Evolutionary conservation across 2,113 vertebrate species (phyloP), one percentile per base, ranked within the genome.

Genomic region (Oxyruncus cristatus): DNA sequence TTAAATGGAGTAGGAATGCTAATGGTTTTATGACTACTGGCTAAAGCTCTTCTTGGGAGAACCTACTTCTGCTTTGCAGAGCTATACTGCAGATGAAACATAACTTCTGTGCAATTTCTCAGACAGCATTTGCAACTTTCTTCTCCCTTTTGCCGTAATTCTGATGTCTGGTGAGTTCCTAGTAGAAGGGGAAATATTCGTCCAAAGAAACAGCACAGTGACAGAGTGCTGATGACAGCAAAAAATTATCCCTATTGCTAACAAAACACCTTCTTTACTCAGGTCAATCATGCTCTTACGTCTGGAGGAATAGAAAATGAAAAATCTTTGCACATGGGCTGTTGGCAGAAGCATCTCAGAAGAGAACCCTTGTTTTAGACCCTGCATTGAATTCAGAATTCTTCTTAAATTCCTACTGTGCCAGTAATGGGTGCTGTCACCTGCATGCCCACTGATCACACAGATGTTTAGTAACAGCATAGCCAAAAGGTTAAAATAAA

Each of bases 331-430:
- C 14, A 20, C 6, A 5, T 21, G 9, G 28, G 23, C 14, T 9
- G 3, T 19, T 59, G 14, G 24, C 32, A 82, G 46, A 90, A 77
- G 7, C 30, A 32, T 28, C 26, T 55, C 17, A 49, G 28, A 62
- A 9, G 1, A 47, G 6, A 84, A 41, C 3, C 2, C 1, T 1
- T 14, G 4, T 68, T 90, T 80, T 4, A 1, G 37, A 52, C 7
- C 3, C 14, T 62, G 21, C 8, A 26, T 37, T 37, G 33, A 49
- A 55, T 68, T 79, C 42, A 62, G 28, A 14, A 44, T 6, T 28
- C n/a, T 80, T 32, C 19, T 79, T 41, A 67, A 6, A 1, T 5
- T 30, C 5, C 12, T 58, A 6, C 16, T 83, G 18, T 83, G 41
- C 26, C 49, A 77, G 33, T 59, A 80, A 24, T 32, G 39, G 15